Percentiles rank a stretch among this genome's conserved stretches.
Evolutionary conservation across 2,797 vertebrate species (phyloP).

Genomic region (Chrosomus eos): DNA sequence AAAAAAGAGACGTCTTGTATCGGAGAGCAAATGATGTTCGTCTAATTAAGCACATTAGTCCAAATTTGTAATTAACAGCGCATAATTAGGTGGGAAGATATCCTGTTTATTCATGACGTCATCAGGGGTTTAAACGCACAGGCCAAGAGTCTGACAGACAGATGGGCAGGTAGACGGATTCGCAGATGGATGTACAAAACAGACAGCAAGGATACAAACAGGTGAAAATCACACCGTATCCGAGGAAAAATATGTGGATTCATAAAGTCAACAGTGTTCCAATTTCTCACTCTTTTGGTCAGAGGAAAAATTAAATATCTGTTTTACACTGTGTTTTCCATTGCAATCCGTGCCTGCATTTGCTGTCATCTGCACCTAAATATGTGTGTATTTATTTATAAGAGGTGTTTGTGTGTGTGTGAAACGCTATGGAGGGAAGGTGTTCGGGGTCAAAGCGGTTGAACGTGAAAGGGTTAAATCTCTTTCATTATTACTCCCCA

Average conservation of each 20-base stretch:
- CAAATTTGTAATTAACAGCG: constrained; percentile 71
- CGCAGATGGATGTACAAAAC: neutral
- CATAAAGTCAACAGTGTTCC: neutral
- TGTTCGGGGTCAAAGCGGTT: constrained; percentile 59
- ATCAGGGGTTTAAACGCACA: constrained; percentile 14
- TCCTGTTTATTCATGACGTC: constrained; percentile 20
- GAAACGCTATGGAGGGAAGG: neutral
- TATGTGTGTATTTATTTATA: constrained; percentile 16
- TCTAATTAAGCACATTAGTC: constrained; percentile 68
- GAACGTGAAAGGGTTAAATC: constrained; percentile 63
- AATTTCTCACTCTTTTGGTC: neutral
- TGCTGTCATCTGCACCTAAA: neutral
- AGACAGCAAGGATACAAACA: neutral
- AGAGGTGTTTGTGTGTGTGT: constrained; percentile 20
- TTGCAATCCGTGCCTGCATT: neutral
- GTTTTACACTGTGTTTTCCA: neutral
- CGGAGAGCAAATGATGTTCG: constrained; percentile 62
- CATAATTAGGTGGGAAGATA: constrained; percentile 63
- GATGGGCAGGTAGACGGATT: constrained; percentile 22
- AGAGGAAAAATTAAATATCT: neutral
- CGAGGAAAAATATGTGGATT: neutral
- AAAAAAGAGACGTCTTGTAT: constrained; percentile 51
- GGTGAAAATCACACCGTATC: neutral
- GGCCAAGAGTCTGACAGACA: constrained; percentile 7
- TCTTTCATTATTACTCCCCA: constrained; percentile 68